Percentiles rank a stretch among this genome's conserved stretches.
phyloP scores from a whole-genome alignment of 2,113 vertebrate genomes.

The Calyptommatus sinebrachiatus region DNA sequence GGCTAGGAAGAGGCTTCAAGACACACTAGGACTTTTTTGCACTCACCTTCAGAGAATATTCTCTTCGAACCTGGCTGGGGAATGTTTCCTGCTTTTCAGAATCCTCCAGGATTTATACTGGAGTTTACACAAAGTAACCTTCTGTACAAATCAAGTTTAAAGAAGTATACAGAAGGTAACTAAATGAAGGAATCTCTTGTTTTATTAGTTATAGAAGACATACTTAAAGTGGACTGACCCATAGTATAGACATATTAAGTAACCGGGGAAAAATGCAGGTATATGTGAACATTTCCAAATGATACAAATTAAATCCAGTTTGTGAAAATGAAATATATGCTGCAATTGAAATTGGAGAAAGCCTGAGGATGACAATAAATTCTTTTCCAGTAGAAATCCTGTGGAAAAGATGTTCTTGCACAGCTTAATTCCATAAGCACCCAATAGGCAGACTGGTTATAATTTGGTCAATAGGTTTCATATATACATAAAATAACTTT shows the following conservation, averaged over 20 bases:
- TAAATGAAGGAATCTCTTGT: too few relatives aligned
- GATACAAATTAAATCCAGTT: slow-evolving; percentile 69
- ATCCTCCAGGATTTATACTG: too few relatives aligned
- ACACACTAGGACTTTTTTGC: background rate
- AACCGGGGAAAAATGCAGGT: slow-evolving; percentile 71
- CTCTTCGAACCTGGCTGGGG: too few relatives aligned
- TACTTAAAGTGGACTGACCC: too few relatives aligned
- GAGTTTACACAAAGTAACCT: too few relatives aligned
- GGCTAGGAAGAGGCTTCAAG: background rate
- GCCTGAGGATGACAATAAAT: slow-evolving; percentile 51
- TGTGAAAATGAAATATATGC: slow-evolving; percentile 71
- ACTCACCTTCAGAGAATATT: too few relatives aligned
- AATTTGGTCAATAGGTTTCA: slow-evolving; percentile 4
- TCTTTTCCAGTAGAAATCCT: slow-evolving; percentile 53
- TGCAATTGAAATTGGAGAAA: slow-evolving; percentile 39
- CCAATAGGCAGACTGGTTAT: background rate
- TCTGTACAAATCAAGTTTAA: too few relatives aligned
- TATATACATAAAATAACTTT: slow-evolving; percentile 52
- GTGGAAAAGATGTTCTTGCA: slow-evolving; percentile 41
- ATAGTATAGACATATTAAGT: slow-evolving; percentile 62
- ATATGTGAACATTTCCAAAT: slow-evolving; percentile 78
- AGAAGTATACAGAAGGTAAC: too few relatives aligned
- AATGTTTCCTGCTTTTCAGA: too few relatives aligned
- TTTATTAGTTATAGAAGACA: too few relatives aligned
- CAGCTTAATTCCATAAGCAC: slow-evolving; percentile 6